These are phyloP conservation scores for Cotesia vestalis DNA, from an alignment of 1,140 invertebrate species.

Conservation along the genomic window DNA sequence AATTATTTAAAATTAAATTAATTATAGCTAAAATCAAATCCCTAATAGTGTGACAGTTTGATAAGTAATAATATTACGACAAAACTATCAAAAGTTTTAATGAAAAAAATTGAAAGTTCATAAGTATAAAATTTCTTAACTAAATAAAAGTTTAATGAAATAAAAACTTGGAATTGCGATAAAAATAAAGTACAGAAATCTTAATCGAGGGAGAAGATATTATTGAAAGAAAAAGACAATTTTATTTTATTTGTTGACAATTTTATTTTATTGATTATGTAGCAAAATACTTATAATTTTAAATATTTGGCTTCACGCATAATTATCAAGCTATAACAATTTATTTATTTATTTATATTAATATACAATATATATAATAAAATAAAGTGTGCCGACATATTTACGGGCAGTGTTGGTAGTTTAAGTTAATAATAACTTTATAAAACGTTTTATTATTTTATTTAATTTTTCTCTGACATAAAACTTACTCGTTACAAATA, in stretches of 20 bases:
- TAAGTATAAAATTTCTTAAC: no score
- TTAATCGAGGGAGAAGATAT: not conserved
- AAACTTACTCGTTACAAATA: constrained; percentile 39
- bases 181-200: no score
- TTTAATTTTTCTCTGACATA: constrained; percentile 16
- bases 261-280: constrained; percentile 60
- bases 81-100: no score
- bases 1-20: no score
- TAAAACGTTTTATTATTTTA: not conserved
- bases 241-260: constrained; percentile 35
- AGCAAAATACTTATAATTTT: constrained; percentile 63
- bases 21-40: no score
- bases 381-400: constrained; percentile 57
- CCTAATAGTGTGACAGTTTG: no score
- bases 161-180: no score
- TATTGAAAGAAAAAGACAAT: not conserved
- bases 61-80: no score
- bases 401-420: constrained; percentile 60
- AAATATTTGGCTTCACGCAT: constrained; percentile 63
- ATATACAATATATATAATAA: constrained; percentile 57
- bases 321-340: constrained; percentile 58
- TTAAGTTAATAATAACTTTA: constrained; percentile 45
- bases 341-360: constrained; percentile 59
- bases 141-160: no score
- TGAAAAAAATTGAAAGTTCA: no score